Base-by-base conservation (phyloP, 2,797 vertebrate species). In the Phyllotis vaccarum region DNA sequence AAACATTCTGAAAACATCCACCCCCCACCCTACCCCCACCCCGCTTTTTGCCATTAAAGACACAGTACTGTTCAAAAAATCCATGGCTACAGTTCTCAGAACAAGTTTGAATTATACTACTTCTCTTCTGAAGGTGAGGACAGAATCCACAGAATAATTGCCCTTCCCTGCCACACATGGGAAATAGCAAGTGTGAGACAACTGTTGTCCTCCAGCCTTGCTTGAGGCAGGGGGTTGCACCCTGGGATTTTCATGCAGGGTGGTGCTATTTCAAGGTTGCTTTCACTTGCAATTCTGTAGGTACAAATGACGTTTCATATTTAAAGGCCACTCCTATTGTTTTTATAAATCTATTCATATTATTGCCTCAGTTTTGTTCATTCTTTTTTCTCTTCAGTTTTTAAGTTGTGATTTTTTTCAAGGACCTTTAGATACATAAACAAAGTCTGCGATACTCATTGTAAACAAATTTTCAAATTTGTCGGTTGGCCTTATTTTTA, bases 41-140 rank as follows among this genome's bases (percentile, higher is more conserved):
- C n/a, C n/a, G n/a, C n/a, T 70, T 70, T 76, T 81, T 82, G 11
- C 56, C 60, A 6, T 74, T 86, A 56, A 81, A 98, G 96, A 87
- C 37, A 46, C 9, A 75, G 34, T 5, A 4, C 5, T 3, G n/a
- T n/a, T 0, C 21, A 37, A 1, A 81, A 6, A 21, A 40, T 58
- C 9, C 13, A 1, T 0, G 0, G 1, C 0, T 0, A 19, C 1
- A 5, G 11, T 46, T 6, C 89, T 16, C 56, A 76, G 74, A 79
- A 24, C 1, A 12, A 2, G 6, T 29, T 1, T 0, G 82, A 60
- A 5, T 27, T 82, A 2, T 66, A 10, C 5, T 66, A 10, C 5
- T 7, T 37, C 6, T 66, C 90, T 82, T 6, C 22, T 6, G 64
- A 10, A 31, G 37, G 49, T 37, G 12, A 81, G 54, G 37, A 37